phyloP scores from a whole-genome alignment of 2,888 invertebrate genomes.

The Metallyticus violacea region DNA sequence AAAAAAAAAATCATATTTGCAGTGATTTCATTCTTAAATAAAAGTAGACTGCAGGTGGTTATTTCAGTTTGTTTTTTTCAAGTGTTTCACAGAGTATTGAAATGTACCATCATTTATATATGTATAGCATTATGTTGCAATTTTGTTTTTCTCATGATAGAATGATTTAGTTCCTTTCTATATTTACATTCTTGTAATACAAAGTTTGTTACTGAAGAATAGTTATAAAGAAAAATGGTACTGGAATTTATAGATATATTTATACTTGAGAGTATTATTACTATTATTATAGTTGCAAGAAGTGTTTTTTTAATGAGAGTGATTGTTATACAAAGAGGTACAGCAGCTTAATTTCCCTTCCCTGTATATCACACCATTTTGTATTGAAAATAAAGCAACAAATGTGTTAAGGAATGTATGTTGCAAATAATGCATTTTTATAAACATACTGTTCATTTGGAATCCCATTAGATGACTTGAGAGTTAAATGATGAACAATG shows the following conservation, averaged over 20 bases:
- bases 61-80: neutral
- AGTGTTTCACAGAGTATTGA: neutral
- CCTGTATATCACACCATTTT: neutral
- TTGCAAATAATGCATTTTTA: neutral
- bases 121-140: too few species aligned
- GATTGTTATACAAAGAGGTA: neutral
- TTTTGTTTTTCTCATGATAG: too few species aligned
- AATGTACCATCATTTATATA: neutral
- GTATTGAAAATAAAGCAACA: neutral
- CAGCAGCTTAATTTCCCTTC: neutral
- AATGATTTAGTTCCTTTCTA: neutral
- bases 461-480: neutral
- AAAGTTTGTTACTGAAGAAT: neutral
- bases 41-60: neutral
- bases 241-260: neutral
- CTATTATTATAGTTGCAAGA: neutral
- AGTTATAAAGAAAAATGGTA: neutral
- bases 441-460: slow-evolving; percentile 5
- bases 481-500: neutral
- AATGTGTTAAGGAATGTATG: neutral
- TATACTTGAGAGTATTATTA: neutral
- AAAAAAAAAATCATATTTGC: neutral
- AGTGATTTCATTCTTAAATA: neutral
- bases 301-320: neutral
- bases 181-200: neutral